phyloP scores from a whole-genome alignment of 2,888 invertebrate species.

The Euproctis similis region DNA sequence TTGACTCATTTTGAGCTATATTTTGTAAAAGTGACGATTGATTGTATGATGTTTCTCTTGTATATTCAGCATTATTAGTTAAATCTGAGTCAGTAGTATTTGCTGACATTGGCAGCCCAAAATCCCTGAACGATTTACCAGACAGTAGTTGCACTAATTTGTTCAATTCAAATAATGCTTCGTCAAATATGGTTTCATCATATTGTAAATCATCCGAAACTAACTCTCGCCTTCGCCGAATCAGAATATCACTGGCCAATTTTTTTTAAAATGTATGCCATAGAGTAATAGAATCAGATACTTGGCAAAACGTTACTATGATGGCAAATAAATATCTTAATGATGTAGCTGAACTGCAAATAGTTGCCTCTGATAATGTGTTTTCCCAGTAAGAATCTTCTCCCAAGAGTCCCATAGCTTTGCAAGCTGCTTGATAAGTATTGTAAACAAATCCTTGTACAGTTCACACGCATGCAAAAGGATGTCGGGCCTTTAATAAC shows the following conservation, averaged over 20 bases:
- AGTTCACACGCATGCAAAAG: constrained; percentile 12
- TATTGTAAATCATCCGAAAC: constrained; percentile 17
- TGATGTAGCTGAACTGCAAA: neutral
- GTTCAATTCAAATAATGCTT: constrained; percentile 21
- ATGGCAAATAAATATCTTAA: constrained; percentile 1
- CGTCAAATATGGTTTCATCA: constrained; percentile 21
- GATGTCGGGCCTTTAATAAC: constrained; percentile 15
- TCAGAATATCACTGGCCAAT: constrained; percentile 21
- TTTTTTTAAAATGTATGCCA: neutral
- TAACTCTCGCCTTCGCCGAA: constrained; percentile 21
- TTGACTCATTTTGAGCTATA: too few relatives aligned
- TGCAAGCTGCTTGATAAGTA: constrained; percentile 12
- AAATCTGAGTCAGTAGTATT: constrained; percentile 23
- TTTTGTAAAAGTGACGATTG: constrained; percentile 17
- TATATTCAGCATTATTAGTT: constrained; percentile 19
- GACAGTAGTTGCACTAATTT: constrained; percentile 7
- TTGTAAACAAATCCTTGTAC: constrained; percentile 11
- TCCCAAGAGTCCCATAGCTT: constrained; percentile 9
- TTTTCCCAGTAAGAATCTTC: constrained; percentile 8
- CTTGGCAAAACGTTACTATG: neutral
- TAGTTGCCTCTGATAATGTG: constrained; percentile 2
- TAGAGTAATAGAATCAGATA: neutral
- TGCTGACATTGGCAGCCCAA: constrained; percentile 11
- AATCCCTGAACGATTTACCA: neutral
- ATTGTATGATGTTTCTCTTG: constrained; percentile 19